A percentile compares a stretch with the other conserved stretches of the same genome.
Conservation (phyloP, 2,113 vertebrate genomes). For the Otocyon megalotis region DNA sequence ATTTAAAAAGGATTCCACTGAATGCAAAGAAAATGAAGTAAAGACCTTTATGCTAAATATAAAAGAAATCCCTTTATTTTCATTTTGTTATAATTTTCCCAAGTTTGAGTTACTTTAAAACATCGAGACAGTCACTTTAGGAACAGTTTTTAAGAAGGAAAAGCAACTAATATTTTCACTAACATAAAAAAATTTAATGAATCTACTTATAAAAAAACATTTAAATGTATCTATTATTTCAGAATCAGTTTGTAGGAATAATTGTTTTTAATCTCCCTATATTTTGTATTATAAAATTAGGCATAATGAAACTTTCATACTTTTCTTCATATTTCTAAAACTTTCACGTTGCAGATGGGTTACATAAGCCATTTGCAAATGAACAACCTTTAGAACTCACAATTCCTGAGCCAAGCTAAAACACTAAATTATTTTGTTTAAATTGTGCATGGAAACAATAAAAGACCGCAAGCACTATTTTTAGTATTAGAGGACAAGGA, state of each 20-base stretch:
- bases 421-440: conserved; percentile 13
- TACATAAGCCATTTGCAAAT: neutral
- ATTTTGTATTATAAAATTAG: neutral
- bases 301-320: neutral
- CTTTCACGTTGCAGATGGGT: neutral
- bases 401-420: neutral
- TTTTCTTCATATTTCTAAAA: neutral
- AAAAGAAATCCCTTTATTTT: neutral
- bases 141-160: neutral
- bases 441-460: neutral
- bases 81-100: neutral
- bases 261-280: neutral
- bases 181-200: neutral
- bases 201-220: neutral
- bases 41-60: neutral
- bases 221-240: neutral
- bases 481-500: conserved; percentile 9
- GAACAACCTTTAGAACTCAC: neutral
- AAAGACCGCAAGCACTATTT: neutral
- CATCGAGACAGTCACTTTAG: neutral
- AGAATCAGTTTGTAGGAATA: neutral
- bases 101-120: neutral
- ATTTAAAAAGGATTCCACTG: neutral
- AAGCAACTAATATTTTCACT: neutral
- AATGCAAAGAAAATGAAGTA: neutral